A percentile compares a stretch with the other conserved stretches of the same genome.
Evolutionary conservation across 1,140 invertebrate species (phyloP).

Genomic region (Teleogryllus occipitalis): DNA sequence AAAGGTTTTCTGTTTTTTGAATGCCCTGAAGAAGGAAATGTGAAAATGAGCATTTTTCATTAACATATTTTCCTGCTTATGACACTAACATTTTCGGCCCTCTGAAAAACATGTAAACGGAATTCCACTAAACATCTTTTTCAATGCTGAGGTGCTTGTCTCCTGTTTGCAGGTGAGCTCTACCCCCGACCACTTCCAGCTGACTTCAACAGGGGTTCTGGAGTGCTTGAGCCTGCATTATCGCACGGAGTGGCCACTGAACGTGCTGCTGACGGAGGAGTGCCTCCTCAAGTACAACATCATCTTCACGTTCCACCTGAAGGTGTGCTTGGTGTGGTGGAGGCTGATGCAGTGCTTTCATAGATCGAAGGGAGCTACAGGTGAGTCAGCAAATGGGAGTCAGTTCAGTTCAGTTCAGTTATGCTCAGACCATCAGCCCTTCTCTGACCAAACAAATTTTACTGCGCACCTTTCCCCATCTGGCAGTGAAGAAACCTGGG

Average conservation of each 20-base stretch:
- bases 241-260: constrained; percentile 62
- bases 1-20: too few relatives aligned
- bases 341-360: constrained; percentile 56
- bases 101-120: too few relatives aligned
- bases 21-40: too few relatives aligned
- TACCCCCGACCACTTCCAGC: constrained; percentile 9
- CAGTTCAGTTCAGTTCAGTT: too few relatives aligned
- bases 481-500: too few relatives aligned
- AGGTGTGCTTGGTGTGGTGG: constrained; percentile 63
- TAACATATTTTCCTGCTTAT: too few relatives aligned
- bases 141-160: background rate
- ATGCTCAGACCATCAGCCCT: too few relatives aligned
- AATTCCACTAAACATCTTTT: too few relatives aligned
- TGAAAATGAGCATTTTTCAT: too few relatives aligned
- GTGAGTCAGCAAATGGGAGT: background rate
- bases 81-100: too few relatives aligned
- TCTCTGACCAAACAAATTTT: too few relatives aligned
- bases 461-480: too few relatives aligned
- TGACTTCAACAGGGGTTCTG: constrained; percentile 45
- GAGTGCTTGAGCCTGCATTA: constrained; percentile 59
- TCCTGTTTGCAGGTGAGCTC: constrained; percentile 10
- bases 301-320: constrained; percentile 62
- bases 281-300: constrained; percentile 43
- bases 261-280: constrained; percentile 62
- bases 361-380: constrained; percentile 36